phyloP scores from a whole-genome alignment of 2,113 vertebrate genomes.

The Peucedramus taeniatus region DNA sequence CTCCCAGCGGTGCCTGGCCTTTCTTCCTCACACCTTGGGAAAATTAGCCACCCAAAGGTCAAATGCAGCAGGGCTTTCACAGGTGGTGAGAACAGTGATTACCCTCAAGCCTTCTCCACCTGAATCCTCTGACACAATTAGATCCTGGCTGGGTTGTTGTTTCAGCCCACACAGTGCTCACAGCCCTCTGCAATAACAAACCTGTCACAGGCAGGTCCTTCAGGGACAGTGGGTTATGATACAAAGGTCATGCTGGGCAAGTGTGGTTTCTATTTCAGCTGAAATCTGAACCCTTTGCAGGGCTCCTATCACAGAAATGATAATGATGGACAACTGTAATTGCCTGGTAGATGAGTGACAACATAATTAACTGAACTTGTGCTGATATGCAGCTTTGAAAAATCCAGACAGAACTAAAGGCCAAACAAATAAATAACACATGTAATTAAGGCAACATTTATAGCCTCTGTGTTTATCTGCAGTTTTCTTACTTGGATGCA shows the following conservation, averaged over 20 bases:
- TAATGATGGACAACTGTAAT: background rate
- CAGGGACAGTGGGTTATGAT: background rate
- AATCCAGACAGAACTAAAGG: slow-evolving; percentile 1
- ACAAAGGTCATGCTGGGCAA: background rate
- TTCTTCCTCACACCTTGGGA: background rate
- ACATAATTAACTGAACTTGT: background rate
- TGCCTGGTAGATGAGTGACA: background rate
- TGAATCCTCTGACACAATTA: background rate
- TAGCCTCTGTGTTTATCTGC: background rate
- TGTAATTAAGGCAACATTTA: background rate
- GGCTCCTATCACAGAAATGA: background rate
- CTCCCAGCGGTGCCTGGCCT: background rate
- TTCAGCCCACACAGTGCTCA: background rate
- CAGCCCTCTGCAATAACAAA: background rate
- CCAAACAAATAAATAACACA: background rate
- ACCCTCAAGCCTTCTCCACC: background rate
- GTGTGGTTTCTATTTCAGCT: background rate
- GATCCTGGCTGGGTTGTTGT: background rate
- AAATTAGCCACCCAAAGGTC: background rate
- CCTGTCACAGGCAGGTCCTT: background rate
- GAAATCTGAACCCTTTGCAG: background rate
- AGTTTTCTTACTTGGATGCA: background rate
- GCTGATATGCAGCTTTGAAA: background rate
- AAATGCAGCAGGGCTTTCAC: background rate
- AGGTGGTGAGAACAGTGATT: background rate